These are phyloP conservation scores for Lineus longissimus DNA, from an alignment of 1,140 invertebrate species.

Conservation along the genomic window DNA sequence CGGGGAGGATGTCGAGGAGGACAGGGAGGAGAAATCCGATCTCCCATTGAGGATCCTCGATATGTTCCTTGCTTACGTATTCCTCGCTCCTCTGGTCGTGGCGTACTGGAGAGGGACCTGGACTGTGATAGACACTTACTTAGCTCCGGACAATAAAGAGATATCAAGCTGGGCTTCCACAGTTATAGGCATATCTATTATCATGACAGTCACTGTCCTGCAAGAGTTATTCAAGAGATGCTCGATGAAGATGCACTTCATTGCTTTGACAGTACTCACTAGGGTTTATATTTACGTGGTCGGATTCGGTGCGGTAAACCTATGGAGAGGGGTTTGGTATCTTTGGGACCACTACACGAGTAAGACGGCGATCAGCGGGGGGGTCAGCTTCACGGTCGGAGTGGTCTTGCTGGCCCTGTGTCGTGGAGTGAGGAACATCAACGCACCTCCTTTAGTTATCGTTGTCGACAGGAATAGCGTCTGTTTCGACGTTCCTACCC, in stretches of 20 bases:
- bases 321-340: not conserved
- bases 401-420: not conserved
- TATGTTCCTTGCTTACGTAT: not conserved
- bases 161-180: not conserved
- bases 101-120: constrained; percentile 3
- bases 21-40: not conserved
- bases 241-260: not conserved
- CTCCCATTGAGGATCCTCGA: not conserved
- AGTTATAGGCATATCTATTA: not conserved
- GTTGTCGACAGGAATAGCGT: not conserved
- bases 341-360: constrained; percentile 6
- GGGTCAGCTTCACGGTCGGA: not conserved
- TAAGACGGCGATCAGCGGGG: not conserved
- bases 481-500: not conserved
- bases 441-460: not conserved
- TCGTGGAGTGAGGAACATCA: not conserved
- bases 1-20: too few species aligned
- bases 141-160: not conserved
- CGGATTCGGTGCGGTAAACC: not conserved
- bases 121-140: not conserved
- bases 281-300: not conserved
- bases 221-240: not conserved
- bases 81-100: not conserved
- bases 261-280: not conserved
- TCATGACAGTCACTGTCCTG: not conserved